Percentiles rank a stretch among this genome's conserved stretches.
Evolutionary conservation across 1,140 invertebrate species (phyloP).

Genomic region (Drosophila paulistorum): DNA sequence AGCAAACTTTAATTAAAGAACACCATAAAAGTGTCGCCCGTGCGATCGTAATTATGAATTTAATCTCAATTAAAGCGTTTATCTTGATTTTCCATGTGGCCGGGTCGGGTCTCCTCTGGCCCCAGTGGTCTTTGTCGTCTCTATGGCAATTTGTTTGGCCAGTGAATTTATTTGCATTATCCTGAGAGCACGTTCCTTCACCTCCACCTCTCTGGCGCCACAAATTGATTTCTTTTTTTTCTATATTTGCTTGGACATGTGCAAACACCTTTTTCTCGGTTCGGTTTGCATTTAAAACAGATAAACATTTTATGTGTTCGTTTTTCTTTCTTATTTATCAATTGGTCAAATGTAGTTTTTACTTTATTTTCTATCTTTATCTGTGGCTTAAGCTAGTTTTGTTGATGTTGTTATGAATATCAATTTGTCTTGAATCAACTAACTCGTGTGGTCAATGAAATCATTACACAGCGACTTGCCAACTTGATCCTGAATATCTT

Average conservation of each 20-base stretch:
- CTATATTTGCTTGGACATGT: constrained; percentile 72
- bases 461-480: background rate
- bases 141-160: constrained; percentile 48
- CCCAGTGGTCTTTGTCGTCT: constrained; percentile 45
- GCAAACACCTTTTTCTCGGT: constrained; percentile 66
- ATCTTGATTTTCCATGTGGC: constrained; percentile 72
- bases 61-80: constrained; percentile 81
- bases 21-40: constrained; percentile 79
- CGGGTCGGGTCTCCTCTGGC: constrained; percentile 9
- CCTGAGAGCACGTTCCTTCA: constrained; percentile 51
- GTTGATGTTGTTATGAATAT: constrained; percentile 44
- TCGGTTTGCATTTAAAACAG: constrained; percentile 52
- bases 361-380: constrained; percentile 29
- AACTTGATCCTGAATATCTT: background rate
- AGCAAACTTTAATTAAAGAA: constrained; percentile 76
- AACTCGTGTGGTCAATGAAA: constrained; percentile 29
- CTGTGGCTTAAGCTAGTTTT: constrained; percentile 7
- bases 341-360: constrained; percentile 46
- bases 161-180: constrained; percentile 80
- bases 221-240: constrained; percentile 15
- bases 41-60: constrained; percentile 82
- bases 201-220: constrained; percentile 17
- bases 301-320: constrained; percentile 62
- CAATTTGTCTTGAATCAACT: constrained; percentile 64
- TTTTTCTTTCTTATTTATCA: constrained; percentile 60